A percentile compares a stretch with the other conserved stretches of the same genome.
phyloP scores from a whole-genome alignment of 2,888 invertebrate species.

The Pedicia rivosa region DNA sequence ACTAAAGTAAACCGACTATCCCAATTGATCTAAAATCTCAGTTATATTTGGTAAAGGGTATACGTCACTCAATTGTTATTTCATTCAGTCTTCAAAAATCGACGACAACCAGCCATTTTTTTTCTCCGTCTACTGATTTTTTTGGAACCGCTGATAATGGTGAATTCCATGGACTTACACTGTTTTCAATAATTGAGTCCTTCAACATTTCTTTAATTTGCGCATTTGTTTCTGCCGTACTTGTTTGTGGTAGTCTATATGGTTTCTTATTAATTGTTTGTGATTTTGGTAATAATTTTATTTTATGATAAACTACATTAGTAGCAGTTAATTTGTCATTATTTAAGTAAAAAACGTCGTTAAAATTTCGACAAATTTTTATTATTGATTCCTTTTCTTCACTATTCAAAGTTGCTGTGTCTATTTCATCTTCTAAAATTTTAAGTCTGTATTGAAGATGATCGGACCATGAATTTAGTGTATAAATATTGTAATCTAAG shows the following conservation, averaged over 20 bases:
- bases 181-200: constrained; percentile 16
- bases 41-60: constrained; percentile 19
- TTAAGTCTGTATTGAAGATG: too few relatives aligned
- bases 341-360: not conserved
- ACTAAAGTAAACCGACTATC: constrained; percentile 20
- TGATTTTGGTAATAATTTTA: not conserved
- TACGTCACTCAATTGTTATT: constrained; percentile 20
- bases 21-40: constrained; percentile 21
- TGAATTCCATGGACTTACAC: constrained; percentile 13
- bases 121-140: constrained; percentile 14
- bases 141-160: too few relatives aligned
- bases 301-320: not conserved
- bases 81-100: constrained; percentile 23
- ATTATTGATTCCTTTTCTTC: not conserved
- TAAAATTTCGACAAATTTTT: not conserved
- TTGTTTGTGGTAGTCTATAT: constrained; percentile 6
- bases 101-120: constrained; percentile 21
- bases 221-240: constrained; percentile 3
- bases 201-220: constrained; percentile 17
- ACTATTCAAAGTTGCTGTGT: not conserved
- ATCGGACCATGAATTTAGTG: too few relatives aligned
- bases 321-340: not conserved
- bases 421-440: not conserved
- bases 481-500: too few relatives aligned
- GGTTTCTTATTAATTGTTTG: constrained; percentile 5